Evolutionary conservation across 2,888 invertebrate species (phyloP).

Genomic region (Cheiracanthium punctorium): DNA sequence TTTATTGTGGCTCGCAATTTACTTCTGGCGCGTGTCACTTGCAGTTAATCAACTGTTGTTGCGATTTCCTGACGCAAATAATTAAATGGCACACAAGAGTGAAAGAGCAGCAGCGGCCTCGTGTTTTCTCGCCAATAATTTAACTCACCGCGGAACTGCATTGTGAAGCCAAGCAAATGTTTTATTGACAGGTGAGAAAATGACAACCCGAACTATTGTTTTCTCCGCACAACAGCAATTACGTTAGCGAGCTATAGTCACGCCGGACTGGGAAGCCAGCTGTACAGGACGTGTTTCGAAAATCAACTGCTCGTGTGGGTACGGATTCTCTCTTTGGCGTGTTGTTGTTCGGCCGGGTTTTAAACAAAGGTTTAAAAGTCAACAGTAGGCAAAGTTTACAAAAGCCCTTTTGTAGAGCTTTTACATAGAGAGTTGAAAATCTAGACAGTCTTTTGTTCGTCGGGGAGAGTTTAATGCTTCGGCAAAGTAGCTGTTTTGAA

Average conservation of each 20-base stretch:
- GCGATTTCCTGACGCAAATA: not conserved
- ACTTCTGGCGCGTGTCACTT: not conserved
- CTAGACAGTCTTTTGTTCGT: too few relatives aligned
- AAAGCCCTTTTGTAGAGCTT: not conserved
- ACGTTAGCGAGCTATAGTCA: not conserved
- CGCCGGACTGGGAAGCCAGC: not conserved
- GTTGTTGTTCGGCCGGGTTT: not conserved
- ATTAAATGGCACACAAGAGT: not conserved
- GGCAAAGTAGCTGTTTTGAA: too few relatives aligned
- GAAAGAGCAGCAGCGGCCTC: not conserved
- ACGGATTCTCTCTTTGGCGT: not conserved
- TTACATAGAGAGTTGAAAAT: not conserved
- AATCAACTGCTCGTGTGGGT: not conserved
- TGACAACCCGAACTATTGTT: not conserved
- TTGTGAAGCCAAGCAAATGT: not conserved
- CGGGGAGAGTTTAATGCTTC: too few relatives aligned
- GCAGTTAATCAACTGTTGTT: not conserved
- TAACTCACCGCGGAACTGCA: not conserved
- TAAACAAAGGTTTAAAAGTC: not conserved
- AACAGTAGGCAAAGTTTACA: not conserved
- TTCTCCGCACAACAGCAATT: constrained; percentile 3
- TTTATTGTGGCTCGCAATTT: too few relatives aligned
- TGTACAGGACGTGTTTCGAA: not conserved
- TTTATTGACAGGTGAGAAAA: constrained; percentile 22
- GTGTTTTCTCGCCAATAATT: not conserved